Evolutionary conservation across 2,797 vertebrate species (phyloP).

Genomic region (Oreonectes daqikongensis): DNA sequence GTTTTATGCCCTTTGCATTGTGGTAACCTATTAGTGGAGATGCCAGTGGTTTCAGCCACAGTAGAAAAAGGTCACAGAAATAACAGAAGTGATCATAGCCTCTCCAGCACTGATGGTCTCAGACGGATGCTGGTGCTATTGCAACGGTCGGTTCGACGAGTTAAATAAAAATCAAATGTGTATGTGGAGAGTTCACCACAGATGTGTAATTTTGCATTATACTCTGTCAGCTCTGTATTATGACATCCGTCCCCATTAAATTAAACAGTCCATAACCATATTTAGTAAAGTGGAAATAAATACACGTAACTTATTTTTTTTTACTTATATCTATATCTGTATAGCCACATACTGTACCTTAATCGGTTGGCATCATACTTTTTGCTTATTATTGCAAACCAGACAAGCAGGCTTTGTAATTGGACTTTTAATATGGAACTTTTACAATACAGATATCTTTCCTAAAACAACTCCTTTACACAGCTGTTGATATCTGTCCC

Average conservation of each 20-base stretch:
- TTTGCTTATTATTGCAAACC: not conserved
- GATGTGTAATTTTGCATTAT: not conserved
- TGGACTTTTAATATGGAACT: not conserved
- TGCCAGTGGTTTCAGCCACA: not conserved
- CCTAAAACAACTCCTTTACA: not conserved
- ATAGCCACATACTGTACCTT: no score
- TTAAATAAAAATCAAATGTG: not conserved
- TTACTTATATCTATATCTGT: no score
- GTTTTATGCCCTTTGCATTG: not conserved
- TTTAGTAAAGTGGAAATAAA: not conserved
- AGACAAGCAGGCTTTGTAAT: not conserved
- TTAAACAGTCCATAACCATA: not conserved
- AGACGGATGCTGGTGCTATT: not conserved
- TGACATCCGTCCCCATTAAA: not conserved
- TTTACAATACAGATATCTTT: not conserved
- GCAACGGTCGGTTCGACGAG: not conserved
- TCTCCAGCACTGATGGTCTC: not conserved
- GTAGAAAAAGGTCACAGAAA: not conserved
- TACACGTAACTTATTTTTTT: not conserved
- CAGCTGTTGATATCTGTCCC: conserved; percentile 58
- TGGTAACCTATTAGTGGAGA: not conserved
- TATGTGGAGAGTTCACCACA: not conserved
- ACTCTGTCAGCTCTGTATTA: not conserved
- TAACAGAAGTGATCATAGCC: not conserved
- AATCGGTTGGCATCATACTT: not conserved